These are phyloP conservation scores for Chloebia gouldiae DNA, from an alignment of 2,113 vertebrate genomes.

Conservation along the genomic window DNA sequence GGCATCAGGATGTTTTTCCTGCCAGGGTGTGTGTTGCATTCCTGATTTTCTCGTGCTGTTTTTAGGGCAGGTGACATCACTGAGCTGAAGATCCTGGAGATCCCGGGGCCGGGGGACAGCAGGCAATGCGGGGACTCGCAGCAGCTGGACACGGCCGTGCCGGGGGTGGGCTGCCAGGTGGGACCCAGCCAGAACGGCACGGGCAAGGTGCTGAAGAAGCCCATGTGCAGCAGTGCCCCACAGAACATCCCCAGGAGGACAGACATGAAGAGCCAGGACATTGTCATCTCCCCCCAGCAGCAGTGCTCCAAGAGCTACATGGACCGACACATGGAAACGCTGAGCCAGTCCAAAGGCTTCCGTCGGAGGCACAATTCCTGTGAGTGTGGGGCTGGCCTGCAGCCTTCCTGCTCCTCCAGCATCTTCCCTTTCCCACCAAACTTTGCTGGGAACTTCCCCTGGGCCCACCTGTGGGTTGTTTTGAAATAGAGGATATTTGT, in stretches of 20 bases:
- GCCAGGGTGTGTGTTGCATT: too few relatives aligned
- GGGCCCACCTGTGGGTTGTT: too few relatives aligned
- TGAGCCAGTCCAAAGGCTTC: slow-evolving; percentile 87
- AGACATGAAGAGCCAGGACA: slow-evolving; percentile 75
- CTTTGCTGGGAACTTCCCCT: neutral
- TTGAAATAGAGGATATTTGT: too few relatives aligned
- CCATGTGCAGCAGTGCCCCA: slow-evolving; percentile 73
- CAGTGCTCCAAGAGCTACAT: slow-evolving; percentile 92
- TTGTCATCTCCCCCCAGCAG: slow-evolving; percentile 79
- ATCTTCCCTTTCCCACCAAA: neutral
- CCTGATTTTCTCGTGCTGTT: neutral
- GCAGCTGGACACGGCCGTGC: slow-evolving; percentile 41
- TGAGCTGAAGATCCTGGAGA: slow-evolving; percentile 93
- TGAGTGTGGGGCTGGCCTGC: slow-evolving; percentile 65
- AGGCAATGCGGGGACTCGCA: slow-evolving; percentile 64
- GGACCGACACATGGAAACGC: slow-evolving; percentile 83
- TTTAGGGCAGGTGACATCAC: slow-evolving; percentile 95
- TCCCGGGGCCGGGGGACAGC: slow-evolving; percentile 71
- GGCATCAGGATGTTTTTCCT: too few relatives aligned
- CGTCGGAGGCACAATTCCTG: slow-evolving; percentile 95
- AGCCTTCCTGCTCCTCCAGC: too few relatives aligned
- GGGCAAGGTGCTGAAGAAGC: slow-evolving; percentile 71
- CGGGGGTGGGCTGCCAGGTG: slow-evolving; percentile 62
- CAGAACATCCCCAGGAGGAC: slow-evolving; percentile 84
- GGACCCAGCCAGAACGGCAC: slow-evolving; percentile 75